Evolutionary conservation across 2,113 vertebrate genomes (phyloP).

Genomic region (Aptenodytes patagonicus): DNA sequence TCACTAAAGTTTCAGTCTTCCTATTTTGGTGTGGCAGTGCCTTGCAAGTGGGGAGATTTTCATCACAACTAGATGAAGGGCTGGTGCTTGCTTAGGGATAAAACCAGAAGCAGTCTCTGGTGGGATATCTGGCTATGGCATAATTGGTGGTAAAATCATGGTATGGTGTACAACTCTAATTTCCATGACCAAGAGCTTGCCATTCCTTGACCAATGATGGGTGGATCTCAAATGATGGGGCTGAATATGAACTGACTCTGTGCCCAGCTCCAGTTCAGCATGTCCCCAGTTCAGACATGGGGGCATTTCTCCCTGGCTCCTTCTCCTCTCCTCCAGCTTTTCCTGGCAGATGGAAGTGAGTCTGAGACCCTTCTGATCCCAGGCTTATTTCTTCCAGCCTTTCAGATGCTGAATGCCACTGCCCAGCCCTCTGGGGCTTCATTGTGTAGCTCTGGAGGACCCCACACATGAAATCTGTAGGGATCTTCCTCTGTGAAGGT

Average conservation of each 20-base stretch:
- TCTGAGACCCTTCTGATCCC: neutral
- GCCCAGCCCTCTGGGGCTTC: neutral
- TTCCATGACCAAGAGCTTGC: neutral
- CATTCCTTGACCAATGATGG: neutral
- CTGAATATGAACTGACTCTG: neutral
- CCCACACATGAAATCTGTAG: neutral
- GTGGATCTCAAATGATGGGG: neutral
- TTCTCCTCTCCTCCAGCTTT: neutral
- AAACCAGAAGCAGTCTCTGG: neutral
- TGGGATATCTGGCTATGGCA: neutral
- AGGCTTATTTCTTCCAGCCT: neutral
- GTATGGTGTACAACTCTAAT: fast-evolving
- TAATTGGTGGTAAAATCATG: neutral
- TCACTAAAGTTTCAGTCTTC: neutral
- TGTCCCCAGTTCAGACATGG: neutral
- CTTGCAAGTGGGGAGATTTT: neutral
- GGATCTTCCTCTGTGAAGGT: neutral
- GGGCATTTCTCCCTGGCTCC: neutral
- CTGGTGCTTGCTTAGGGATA: neutral
- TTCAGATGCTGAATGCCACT: neutral
- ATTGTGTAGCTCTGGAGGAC: neutral
- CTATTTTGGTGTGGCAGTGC: neutral
- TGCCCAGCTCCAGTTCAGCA: neutral
- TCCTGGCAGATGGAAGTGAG: neutral
- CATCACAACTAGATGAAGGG: neutral